phyloP scores from a whole-genome alignment of 2,888 invertebrate species.

The Lagria hirta region DNA sequence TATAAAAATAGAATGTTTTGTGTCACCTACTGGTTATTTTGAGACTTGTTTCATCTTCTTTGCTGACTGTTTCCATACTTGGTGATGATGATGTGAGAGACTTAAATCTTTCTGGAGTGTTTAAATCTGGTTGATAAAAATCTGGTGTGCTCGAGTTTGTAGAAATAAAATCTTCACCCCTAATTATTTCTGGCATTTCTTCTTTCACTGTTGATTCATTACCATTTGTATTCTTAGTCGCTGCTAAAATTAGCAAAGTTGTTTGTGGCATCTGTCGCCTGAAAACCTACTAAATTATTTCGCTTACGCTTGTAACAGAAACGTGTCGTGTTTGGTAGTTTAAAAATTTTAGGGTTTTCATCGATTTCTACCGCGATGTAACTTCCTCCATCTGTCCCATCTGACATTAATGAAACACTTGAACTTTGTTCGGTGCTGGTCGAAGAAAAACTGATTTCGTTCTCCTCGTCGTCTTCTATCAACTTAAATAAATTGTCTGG shows the following conservation, averaged over 20 bases:
- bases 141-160: conserved; percentile 18
- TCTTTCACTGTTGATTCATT: conserved; percentile 12
- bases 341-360: conserved; percentile 29
- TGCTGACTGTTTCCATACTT: neutral
- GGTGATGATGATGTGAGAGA: conserved; percentile 9
- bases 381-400: conserved; percentile 23
- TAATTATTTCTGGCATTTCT: too few species aligned
- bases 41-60: too few species aligned
- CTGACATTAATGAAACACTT: conserved; percentile 5
- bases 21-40: neutral
- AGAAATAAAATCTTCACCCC: conserved; percentile 9
- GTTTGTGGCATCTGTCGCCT: too few species aligned
- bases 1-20: conserved; percentile 5
- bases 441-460: conserved; percentile 11
- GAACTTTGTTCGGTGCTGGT: conserved; percentile 5
- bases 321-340: conserved; percentile 33
- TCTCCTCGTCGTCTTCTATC: conserved; percentile 8
- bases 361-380: conserved; percentile 33
- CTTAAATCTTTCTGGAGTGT: conserved; percentile 34
- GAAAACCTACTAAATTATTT: neutral
- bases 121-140: conserved; percentile 34
- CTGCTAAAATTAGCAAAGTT: too few species aligned
- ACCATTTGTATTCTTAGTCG: too few species aligned
- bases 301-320: conserved; percentile 8
- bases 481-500: conserved; percentile 43